Percentiles rank a stretch among this genome's conserved stretches.
These are phyloP conservation scores for Aegypius monachus DNA, from an alignment of 2,113 vertebrate genomes.

Conservation along the genomic window DNA sequence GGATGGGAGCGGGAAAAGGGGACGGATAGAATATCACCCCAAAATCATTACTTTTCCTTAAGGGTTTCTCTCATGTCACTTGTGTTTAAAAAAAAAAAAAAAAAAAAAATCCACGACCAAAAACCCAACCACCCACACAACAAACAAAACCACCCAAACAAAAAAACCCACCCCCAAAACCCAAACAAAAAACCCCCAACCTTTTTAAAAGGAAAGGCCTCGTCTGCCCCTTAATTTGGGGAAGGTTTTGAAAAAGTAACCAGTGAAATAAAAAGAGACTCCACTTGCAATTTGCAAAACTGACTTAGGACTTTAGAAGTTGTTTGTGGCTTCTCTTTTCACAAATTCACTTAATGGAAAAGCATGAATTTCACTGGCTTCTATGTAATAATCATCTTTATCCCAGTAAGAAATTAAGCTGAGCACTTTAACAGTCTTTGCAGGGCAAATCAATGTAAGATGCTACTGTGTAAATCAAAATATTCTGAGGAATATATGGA, in stretches of 20 bases:
- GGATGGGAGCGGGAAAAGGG: not conserved
- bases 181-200: no score
- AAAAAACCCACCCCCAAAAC: not conserved
- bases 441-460: not conserved
- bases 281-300: not conserved
- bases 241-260: not conserved
- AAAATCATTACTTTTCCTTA: not conserved
- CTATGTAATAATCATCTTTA: not conserved
- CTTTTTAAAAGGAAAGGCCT: not conserved
- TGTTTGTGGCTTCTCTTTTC: not conserved
- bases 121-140: not conserved
- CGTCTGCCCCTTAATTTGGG: not conserved
- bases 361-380: not conserved
- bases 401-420: not conserved
- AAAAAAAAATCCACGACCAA: not conserved
- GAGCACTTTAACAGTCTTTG: not conserved
- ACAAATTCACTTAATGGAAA: not conserved
- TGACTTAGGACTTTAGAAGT: not conserved
- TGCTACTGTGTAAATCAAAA: not conserved
- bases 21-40: not conserved
- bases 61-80: not conserved
- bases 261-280: not conserved
- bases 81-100: not conserved
- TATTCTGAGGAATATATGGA: not conserved
- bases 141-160: no score